Percentiles rank a stretch among this genome's conserved stretches.
Evolutionary conservation across 2,888 invertebrate genomes (phyloP).

Genomic region (Drosophila helvetica): DNA sequence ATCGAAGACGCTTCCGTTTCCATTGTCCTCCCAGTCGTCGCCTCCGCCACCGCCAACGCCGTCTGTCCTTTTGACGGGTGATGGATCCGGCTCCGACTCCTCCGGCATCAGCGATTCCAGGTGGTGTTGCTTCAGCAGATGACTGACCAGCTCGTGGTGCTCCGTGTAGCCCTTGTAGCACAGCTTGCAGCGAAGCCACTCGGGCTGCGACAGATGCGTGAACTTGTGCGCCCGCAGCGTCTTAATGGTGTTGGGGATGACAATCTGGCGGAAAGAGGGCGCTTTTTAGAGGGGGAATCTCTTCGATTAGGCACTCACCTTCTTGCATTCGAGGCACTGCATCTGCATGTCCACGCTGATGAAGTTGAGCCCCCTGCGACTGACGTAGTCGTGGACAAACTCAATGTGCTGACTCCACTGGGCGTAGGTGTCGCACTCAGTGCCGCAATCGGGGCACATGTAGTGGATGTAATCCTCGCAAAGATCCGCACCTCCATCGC

Average conservation of each 20-base stretch:
- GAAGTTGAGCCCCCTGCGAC: slow-evolving; percentile 76
- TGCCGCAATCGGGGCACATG: slow-evolving; percentile 78
- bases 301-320: slow-evolving; percentile 52
- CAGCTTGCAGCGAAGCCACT: slow-evolving; percentile 80
- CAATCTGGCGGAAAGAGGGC: slow-evolving; percentile 46
- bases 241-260: slow-evolving; percentile 68
- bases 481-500: slow-evolving; percentile 38
- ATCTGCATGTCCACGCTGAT: slow-evolving; percentile 70
- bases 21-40: slow-evolving; percentile 45
- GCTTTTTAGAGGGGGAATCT: too few species aligned
- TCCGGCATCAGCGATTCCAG: slow-evolving; percentile 58
- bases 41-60: slow-evolving; percentile 20
- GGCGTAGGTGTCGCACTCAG: slow-evolving; percentile 73
- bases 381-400: slow-evolving; percentile 77
- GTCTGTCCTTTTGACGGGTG: slow-evolving; percentile 1
- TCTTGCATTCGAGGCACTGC: slow-evolving; percentile 77
- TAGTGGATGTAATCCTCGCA: slow-evolving; percentile 79
- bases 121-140: slow-evolving; percentile 71
- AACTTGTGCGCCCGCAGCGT: slow-evolving; percentile 78
- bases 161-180: slow-evolving; percentile 71
- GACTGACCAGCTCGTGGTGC: slow-evolving; percentile 65
- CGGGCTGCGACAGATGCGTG: slow-evolving; percentile 71
- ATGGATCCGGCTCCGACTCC: not conserved
- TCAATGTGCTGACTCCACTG: slow-evolving; percentile 81
- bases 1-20: slow-evolving; percentile 38